These are phyloP conservation scores for Noctuana brunneofusca DNA, from an alignment of 2,888 invertebrate species.

Conservation along the genomic window DNA sequence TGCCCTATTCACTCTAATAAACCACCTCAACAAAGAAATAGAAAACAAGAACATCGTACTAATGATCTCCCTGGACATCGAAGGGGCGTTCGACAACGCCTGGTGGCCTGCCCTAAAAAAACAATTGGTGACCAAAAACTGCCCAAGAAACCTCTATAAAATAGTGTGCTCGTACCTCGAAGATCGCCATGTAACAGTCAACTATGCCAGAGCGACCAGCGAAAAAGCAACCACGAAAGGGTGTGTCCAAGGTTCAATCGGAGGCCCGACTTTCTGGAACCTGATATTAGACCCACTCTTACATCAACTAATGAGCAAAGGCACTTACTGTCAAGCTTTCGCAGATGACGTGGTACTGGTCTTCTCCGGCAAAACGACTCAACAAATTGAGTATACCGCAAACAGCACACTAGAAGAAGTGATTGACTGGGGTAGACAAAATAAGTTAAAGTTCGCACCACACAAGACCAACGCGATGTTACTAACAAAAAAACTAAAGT, in stretches of 20 bases:
- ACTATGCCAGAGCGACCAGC: neutral
- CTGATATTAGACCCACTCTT: neutral
- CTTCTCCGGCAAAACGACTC: neutral
- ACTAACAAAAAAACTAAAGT: neutral
- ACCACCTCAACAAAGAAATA: no score
- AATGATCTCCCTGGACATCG: constrained; percentile 19
- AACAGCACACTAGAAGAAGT: neutral
- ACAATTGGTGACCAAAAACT: neutral
- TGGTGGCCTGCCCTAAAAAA: constrained; percentile 19
- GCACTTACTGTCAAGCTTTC: neutral
- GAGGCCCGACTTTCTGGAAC: constrained; percentile 1
- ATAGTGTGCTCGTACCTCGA: neutral
- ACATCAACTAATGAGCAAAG: neutral
- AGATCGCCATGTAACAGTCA: neutral
- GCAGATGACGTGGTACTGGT: constrained; percentile 1
- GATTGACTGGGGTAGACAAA: neutral
- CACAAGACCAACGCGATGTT: constrained; percentile 4
- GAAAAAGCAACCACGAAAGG: neutral
- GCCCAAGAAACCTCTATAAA: neutral
- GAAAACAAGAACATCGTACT: no score
- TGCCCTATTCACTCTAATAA: no score
- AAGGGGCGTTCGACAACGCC: constrained; percentile 19
- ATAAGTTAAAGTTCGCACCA: constrained; percentile 6
- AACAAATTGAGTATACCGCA: neutral
- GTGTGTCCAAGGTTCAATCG: constrained; percentile 11